Conservation (phyloP, 2,113 vertebrate species). For the Erinaceus europaeus region DNA sequence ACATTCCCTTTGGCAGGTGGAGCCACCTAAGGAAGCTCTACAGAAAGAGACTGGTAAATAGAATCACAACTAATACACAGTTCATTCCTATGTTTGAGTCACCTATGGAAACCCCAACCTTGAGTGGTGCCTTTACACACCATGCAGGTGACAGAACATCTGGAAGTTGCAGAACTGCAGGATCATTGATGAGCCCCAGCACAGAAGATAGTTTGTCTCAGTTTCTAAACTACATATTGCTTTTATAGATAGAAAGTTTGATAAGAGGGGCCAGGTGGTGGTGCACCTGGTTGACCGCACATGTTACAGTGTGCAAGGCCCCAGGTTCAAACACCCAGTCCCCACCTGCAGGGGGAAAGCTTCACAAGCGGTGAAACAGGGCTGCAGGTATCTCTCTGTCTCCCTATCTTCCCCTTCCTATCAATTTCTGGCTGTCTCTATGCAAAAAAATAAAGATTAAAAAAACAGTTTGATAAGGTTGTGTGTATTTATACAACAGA, state of each 20-base stretch:
- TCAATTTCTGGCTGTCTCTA: no score
- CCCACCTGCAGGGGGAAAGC: no score
- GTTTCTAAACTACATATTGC: not conserved
- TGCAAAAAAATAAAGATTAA: no score
- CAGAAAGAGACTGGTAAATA: not conserved
- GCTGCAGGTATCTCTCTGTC: no score
- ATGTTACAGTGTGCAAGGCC: no score
- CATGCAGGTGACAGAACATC: not conserved
- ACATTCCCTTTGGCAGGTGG: not conserved
- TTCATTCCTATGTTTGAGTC: not conserved
- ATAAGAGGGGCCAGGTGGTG: no score
- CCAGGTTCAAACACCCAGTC: no score
- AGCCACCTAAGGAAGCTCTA: not conserved
- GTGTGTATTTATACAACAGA: not conserved
- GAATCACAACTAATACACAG: not conserved
- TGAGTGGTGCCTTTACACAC: not conserved
- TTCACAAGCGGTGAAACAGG: no score
- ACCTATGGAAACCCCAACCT: slow-evolving; percentile 2
- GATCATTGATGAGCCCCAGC: not conserved
- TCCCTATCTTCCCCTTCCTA: no score
- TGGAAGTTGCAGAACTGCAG: not conserved
- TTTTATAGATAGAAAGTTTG: slow-evolving; percentile 46
- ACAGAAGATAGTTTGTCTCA: not conserved
- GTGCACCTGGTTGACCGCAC: no score
- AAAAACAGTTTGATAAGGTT: no score